A percentile compares a stretch with the other conserved stretches of the same genome.
phyloP scores from a whole-genome alignment of 2,113 vertebrate genomes.

The Megaceryle torquata region DNA sequence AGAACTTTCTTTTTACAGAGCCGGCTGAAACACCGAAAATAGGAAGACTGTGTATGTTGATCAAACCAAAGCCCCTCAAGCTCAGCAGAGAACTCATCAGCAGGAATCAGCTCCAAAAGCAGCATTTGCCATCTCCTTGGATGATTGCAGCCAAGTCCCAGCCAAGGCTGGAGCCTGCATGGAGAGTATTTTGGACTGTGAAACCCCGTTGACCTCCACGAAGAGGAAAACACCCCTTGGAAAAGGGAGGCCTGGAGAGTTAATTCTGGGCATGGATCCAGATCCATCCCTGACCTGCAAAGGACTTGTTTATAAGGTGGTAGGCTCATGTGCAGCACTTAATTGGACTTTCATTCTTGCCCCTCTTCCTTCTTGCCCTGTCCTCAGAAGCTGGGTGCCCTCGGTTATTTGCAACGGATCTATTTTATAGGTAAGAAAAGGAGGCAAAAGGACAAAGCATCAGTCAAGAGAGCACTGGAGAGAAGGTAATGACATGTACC shows the following conservation, averaged over 20 bases:
- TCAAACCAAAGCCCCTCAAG: neutral
- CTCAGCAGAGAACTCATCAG: neutral
- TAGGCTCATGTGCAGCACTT: neutral
- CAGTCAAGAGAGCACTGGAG: neutral
- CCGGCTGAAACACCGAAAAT: neutral
- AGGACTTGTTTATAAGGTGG: neutral
- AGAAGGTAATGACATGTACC: constrained; percentile 67
- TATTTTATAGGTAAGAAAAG: neutral
- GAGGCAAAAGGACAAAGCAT: neutral
- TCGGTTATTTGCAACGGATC: neutral
- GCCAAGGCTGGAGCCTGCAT: neutral
- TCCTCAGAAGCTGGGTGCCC: neutral
- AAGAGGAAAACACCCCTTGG: neutral
- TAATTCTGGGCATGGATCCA: neutral
- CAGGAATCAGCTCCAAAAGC: neutral
- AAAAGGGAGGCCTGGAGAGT: neutral
- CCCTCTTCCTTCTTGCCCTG: neutral
- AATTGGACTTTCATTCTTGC: neutral
- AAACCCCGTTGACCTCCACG: neutral
- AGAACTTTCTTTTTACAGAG: neutral
- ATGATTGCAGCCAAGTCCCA: accelerated
- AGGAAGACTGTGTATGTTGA: accelerated
- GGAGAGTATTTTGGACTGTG: neutral
- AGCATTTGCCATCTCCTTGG: neutral
- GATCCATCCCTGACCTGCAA: neutral